Percentiles rank a stretch among this genome's conserved stretches.
Conservation (phyloP, 2,888 invertebrate species). For the Argyra leucocephala region DNA sequence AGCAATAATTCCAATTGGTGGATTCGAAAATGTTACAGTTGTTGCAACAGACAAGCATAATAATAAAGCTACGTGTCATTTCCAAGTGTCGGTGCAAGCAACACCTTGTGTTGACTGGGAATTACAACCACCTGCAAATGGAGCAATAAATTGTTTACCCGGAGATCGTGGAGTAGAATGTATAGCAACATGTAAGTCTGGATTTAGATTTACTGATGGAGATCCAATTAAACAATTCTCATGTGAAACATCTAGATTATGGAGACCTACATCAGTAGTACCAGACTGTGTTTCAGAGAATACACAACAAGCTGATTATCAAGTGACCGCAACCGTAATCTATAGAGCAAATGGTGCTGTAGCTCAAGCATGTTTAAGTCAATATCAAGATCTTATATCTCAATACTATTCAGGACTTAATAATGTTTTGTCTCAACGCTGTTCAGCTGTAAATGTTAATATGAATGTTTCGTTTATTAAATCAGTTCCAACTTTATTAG, state of each 20-base stretch:
- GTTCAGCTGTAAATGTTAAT: constrained; percentile 88
- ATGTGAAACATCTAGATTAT: constrained; percentile 70
- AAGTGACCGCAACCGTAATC: constrained; percentile 74
- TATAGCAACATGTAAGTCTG: constrained; percentile 79
- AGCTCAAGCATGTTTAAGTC: constrained; percentile 68
- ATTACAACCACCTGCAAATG: constrained; percentile 77
- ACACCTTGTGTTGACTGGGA: constrained; percentile 94
- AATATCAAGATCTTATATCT: constrained; percentile 72
- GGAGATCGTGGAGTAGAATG: constrained; percentile 75
- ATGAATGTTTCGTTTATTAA: constrained; percentile 87
- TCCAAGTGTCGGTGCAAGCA: constrained; percentile 88
- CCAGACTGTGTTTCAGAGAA: constrained; percentile 94
- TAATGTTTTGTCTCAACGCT: constrained; percentile 74
- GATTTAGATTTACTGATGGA: constrained; percentile 84
- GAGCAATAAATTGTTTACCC: constrained; percentile 75
- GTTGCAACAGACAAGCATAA: constrained; percentile 78
- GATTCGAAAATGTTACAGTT: constrained; percentile 86
- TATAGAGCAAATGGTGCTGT: constrained; percentile 87
- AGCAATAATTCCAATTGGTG: constrained; percentile 74
- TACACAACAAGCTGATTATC: constrained; percentile 90
- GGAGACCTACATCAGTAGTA: constrained; percentile 81
- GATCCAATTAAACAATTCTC: constrained; percentile 77
- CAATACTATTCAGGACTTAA: constrained; percentile 75
- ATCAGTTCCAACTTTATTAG: constrained; percentile 65
- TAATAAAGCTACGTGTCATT: constrained; percentile 81